Conservation (phyloP, 2,888 invertebrate species). For the Cancer borealis region DNA sequence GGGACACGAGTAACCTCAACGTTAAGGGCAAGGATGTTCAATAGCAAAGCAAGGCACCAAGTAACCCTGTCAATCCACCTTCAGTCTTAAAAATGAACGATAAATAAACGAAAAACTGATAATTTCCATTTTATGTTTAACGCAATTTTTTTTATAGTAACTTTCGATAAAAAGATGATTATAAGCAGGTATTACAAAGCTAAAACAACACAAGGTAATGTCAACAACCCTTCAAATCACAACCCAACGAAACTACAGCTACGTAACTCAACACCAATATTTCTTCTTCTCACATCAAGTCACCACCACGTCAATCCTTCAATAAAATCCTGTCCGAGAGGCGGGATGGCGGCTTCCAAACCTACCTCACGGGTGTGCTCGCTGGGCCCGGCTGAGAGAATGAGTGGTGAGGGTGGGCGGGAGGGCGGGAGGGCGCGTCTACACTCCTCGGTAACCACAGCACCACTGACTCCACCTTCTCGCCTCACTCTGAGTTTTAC, state of each 20-base stretch:
- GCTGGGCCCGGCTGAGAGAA: constrained; percentile 52
- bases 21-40: background rate
- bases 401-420: constrained; percentile 18
- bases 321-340: background rate
- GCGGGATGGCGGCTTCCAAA: background rate
- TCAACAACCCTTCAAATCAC: background rate
- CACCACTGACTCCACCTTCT: constrained; percentile 51
- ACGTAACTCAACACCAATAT: background rate
- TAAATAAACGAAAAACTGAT: background rate
- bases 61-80: no score
- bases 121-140: background rate
- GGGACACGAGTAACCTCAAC: background rate
- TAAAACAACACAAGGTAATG: background rate
- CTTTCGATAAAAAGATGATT: background rate
- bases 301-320: background rate
- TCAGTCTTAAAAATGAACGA: no score
- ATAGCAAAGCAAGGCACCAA: background rate
- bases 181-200: background rate
- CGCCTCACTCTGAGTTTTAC: constrained; percentile 44
- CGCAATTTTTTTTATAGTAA: background rate
- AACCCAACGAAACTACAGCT: background rate
- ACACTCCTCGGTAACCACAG: constrained; percentile 58
- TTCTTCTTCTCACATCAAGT: background rate
- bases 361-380: constrained; percentile 60
- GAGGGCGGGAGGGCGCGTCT: constrained; percentile 25